A percentile compares a stretch with the other conserved stretches of the same genome.
These are phyloP conservation scores for Ischnus inquisitorius DNA, from an alignment of 2,888 invertebrate genomes.

Conservation along the genomic window DNA sequence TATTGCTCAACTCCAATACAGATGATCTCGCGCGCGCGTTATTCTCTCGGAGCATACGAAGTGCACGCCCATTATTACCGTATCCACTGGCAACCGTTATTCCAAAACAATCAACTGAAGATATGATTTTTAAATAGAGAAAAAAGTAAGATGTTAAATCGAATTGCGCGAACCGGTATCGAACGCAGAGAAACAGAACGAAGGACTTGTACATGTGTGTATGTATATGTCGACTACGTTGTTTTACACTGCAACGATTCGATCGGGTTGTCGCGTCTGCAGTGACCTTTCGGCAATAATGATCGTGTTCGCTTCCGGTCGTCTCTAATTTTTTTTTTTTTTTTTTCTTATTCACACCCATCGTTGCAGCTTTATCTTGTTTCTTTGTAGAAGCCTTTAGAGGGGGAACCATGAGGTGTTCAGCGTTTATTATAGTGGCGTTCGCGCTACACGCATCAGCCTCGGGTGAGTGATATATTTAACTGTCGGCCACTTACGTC, in stretches of 20 bases:
- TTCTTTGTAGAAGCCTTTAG: conserved; percentile 71
- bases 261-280: conserved; percentile 1
- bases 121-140: conserved; percentile 5
- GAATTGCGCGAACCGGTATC: conserved; percentile 59
- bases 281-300: neutral
- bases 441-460: conserved; percentile 79
- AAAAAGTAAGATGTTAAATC: conserved; percentile 57
- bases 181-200: conserved; percentile 37
- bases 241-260: neutral
- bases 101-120: conserved; percentile 66
- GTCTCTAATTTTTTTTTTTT: neutral
- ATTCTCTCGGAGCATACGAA: conserved; percentile 24
- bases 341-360: conserved; percentile 12
- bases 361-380: conserved; percentile 20
- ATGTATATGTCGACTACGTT: neutral
- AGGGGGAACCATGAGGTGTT: conserved; percentile 77
- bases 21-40: conserved; percentile 25
- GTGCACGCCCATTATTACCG: conserved; percentile 75
- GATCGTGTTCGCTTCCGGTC: neutral
- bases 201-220: neutral
- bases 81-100: conserved; percentile 76
- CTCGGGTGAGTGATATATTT: conserved; percentile 78
- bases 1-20: neutral
- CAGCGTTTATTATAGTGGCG: conserved; percentile 76
- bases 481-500: conserved; percentile 20